A percentile compares a stretch with the other conserved stretches of the same genome.
These are phyloP conservation scores for Grammomys surdaster DNA, from an alignment of 2,113 vertebrate genomes.

Conservation along the genomic window DNA sequence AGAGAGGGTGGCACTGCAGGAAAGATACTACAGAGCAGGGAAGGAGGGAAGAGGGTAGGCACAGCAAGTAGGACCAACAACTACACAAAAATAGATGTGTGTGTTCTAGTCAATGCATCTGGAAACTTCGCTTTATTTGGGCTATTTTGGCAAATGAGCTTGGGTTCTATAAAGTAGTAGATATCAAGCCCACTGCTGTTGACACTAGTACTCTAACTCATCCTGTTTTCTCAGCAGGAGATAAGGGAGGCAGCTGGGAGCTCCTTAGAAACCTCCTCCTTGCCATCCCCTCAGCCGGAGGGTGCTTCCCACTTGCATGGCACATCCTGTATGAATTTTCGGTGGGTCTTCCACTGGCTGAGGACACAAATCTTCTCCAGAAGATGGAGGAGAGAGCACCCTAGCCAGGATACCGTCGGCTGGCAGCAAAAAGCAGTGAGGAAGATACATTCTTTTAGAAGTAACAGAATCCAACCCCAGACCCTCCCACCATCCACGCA, in stretches of 20 bases:
- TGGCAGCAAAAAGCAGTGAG: neutral
- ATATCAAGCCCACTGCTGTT: neutral
- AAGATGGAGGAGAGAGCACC: neutral
- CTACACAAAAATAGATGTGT: neutral
- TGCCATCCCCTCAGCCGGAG: rapidly evolving
- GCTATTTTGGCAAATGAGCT: neutral
- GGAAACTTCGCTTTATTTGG: neutral
- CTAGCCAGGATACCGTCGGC: rapidly evolving
- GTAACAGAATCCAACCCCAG: slow-evolving; percentile 52
- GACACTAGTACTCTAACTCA: neutral
- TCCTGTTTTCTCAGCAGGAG: slow-evolving; percentile 48
- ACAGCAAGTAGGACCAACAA: neutral
- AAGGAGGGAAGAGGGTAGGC: neutral
- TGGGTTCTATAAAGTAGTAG: too few relatives aligned
- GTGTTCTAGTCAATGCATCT: neutral
- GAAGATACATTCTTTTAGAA: neutral
- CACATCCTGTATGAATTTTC: neutral
- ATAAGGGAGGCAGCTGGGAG: neutral
- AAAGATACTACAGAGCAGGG: neutral
- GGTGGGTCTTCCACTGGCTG: slow-evolving; percentile 53
- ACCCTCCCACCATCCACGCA: too few relatives aligned
- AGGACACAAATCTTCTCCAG: slow-evolving; percentile 13
- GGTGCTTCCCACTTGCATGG: neutral
- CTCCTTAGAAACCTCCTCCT: neutral
- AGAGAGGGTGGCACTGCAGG: neutral